These are phyloP conservation scores for Bradypodion ventrale DNA, from an alignment of 2,797 vertebrate species.

Conservation along the genomic window DNA sequence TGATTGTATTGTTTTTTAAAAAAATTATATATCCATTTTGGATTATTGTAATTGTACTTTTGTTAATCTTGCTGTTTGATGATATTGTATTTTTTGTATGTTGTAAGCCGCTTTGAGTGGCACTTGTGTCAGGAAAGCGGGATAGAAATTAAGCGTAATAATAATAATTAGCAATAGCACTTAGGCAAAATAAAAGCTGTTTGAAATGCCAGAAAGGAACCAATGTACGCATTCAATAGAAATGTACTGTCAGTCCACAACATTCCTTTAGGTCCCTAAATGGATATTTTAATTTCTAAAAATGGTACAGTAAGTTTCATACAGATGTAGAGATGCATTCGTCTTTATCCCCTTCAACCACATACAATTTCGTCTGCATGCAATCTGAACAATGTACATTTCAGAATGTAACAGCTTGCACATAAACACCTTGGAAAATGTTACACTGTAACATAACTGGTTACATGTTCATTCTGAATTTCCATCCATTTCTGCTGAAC, in stretches of 20 bases:
- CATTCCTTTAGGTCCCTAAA: conserved; percentile 70
- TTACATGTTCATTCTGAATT: conserved; percentile 13
- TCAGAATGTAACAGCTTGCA: conserved; percentile 43
- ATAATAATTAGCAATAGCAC: no score
- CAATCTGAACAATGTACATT: conserved; percentile 20
- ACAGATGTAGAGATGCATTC: conserved; percentile 34
- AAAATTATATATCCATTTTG: no score
- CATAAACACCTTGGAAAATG: conserved; percentile 35
- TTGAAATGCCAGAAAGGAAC: conserved; percentile 29
- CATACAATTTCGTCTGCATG: conserved; percentile 44
- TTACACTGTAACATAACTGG: not conserved
- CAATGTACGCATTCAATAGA: not conserved
- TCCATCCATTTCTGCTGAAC: conserved; percentile 20
- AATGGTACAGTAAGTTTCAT: conserved; percentile 54
- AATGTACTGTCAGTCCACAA: conserved; percentile 68
- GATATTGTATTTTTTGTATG: no score
- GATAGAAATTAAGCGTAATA: no score
- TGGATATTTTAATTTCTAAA: conserved; percentile 63
- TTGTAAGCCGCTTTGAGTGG: no score
- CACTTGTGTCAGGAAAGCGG: no score
- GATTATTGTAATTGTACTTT: no score
- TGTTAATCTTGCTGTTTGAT: no score
- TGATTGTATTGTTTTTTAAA: no score
- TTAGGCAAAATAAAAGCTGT: conserved; percentile 38
- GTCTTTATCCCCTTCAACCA: conserved; percentile 19